Evolutionary conservation across 2,113 vertebrate species (phyloP).

Genomic region (Vulpes ferrilata): DNA sequence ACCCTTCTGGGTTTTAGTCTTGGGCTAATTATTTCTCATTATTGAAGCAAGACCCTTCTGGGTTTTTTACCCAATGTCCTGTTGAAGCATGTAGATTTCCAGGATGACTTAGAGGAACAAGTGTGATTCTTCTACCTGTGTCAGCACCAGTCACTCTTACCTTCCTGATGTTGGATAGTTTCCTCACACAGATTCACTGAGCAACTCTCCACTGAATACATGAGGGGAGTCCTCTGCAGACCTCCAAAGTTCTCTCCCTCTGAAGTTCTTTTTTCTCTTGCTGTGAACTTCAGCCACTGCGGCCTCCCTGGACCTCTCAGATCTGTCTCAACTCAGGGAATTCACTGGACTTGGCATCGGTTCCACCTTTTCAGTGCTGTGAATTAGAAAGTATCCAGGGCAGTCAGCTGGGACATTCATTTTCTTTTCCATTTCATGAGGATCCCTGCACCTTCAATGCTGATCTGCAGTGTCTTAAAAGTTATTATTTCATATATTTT

Average conservation of each 20-base stretch:
- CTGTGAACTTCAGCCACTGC: background rate
- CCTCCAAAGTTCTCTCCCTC: background rate
- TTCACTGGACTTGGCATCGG: background rate
- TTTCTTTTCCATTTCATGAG: background rate
- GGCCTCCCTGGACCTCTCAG: background rate
- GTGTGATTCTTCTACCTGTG: background rate
- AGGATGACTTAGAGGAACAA: background rate
- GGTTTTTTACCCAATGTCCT: background rate
- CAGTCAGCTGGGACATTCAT: background rate
- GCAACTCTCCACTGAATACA: background rate
- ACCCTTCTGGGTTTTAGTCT: background rate
- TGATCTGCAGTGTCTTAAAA: background rate
- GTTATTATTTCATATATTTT: background rate
- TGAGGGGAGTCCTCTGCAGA: background rate
- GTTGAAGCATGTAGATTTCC: background rate
- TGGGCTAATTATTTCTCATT: background rate
- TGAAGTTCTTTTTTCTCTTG: background rate
- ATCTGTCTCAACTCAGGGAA: background rate
- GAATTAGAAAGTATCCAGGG: background rate
- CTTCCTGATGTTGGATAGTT: background rate
- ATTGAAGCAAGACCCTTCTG: background rate
- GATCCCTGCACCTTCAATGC: background rate
- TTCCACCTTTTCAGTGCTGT: background rate
- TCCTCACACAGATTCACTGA: background rate
- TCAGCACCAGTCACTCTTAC: background rate